phyloP scores from a whole-genome alignment of 2,113 vertebrate genomes.

The Perca schrenkii region DNA sequence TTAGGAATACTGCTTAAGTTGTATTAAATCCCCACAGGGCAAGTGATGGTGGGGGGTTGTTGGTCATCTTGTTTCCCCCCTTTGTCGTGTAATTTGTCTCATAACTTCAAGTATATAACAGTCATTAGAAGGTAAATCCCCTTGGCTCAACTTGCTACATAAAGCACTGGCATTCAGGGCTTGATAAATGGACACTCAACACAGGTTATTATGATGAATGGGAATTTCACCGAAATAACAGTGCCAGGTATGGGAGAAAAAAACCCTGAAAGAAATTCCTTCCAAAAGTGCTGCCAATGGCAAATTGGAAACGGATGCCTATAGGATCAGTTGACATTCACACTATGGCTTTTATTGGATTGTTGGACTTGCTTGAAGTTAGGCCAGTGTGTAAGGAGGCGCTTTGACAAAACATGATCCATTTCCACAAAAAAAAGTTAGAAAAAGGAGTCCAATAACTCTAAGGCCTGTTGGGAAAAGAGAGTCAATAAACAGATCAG shows the following conservation, averaged over 20 bases:
- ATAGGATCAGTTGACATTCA: slow-evolving; percentile 68
- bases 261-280: slow-evolving; percentile 48
- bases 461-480: neutral
- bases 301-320: slow-evolving; percentile 75
- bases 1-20: slow-evolving; percentile 21
- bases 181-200: slow-evolving; percentile 85
- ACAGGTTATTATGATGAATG: slow-evolving; percentile 86
- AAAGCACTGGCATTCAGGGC: slow-evolving; percentile 50
- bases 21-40: neutral
- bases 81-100: slow-evolving; percentile 72
- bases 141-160: slow-evolving; percentile 58
- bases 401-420: slow-evolving; percentile 40
- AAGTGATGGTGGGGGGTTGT: neutral
- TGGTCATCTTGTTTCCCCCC: slow-evolving; percentile 39
- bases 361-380: slow-evolving; percentile 49
- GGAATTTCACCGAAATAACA: slow-evolving; percentile 78
- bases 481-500: slow-evolving; percentile 55
- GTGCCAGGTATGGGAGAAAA: slow-evolving; percentile 60
- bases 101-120: slow-evolving; percentile 64
- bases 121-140: slow-evolving; percentile 67
- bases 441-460: slow-evolving; percentile 34
- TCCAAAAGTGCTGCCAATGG: slow-evolving; percentile 68
- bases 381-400: neutral
- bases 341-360: slow-evolving; percentile 64
- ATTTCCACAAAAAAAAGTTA: slow-evolving; percentile 49